Base-by-base conservation (phyloP, 2,113 vertebrate species). In the Ursus arctos region DNA sequence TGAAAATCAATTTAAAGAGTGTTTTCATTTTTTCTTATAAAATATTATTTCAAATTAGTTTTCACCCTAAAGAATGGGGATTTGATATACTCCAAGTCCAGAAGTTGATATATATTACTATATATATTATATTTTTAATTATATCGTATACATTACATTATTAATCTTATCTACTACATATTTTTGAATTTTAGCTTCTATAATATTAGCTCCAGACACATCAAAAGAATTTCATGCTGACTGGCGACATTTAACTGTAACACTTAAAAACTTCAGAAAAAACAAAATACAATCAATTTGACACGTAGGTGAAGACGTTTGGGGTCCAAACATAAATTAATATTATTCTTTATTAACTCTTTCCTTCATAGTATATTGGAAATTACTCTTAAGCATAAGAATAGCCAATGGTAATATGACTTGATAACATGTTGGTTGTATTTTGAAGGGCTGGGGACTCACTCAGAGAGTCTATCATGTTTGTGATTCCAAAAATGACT, bases 151-250 rank as follows among this genome's bases (percentile, higher is more conserved):
- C n/a, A 22, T n/a, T 71, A 36, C 67, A 36, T 77, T 77, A 18
- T 83, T 98, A 96, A 96, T 97, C 91, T 88, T 91, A 96, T 77
- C 87, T 94, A 74, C 85, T 95, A 91, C 10, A 59, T 84, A 89
- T 88, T 96, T 98, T 98, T 94, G 93, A 96, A 93, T 97, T 97
- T 98, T 87, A 97, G 91, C 97, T 95, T 97, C 36, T 10, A 51
- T 86, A 61, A 24, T 84, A 86, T 36, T 96, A 97, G 80, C 55
- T 96, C 71, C 83, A 90, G 93, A 81, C 96, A 97, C 94, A 40
- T 97, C 96, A 97, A 97, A 98, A 98, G 90, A 89, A 95, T 90
- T 97, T 81, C 83, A 94, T 88, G 63, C 94, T 91, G 88, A 94
- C 79, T 85, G 76, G 57, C 81, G 98, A 96, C 67, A 92, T 97